Percentiles rank a stretch among this genome's conserved stretches.
Conservation (phyloP, 1,140 invertebrate genomes). For the Laodelphax striatellus region DNA sequence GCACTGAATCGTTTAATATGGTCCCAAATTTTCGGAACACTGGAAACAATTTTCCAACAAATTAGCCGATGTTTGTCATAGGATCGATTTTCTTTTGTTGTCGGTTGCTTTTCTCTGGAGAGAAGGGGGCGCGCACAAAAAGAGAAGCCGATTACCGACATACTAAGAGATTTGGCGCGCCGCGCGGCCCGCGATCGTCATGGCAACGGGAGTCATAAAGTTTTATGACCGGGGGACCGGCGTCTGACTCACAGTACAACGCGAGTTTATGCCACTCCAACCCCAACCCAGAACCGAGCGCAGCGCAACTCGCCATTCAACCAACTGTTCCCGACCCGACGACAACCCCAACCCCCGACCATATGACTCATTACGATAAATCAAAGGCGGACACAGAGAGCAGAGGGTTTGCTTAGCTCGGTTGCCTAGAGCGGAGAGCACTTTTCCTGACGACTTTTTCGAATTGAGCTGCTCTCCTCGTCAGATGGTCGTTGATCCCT, state of each 20-base stretch:
- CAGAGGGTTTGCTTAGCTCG: no score
- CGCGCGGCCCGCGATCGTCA: not conserved
- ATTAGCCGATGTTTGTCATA: no score
- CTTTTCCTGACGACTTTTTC: no score
- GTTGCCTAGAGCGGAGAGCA: no score
- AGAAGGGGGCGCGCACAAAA: no score
- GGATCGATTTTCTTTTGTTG: no score
- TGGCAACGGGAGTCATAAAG: not conserved
- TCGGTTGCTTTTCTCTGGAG: no score
- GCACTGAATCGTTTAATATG: no score
- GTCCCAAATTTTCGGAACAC: no score
- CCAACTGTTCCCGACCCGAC: not conserved
- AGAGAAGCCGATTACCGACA: not conserved
- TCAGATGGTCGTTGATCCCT: no score
- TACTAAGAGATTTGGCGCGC: not conserved
- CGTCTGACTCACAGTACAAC: not conserved
- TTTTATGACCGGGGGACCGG: not conserved
- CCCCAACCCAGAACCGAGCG: not conserved
- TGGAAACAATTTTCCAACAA: no score
- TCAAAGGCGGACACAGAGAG: not conserved
- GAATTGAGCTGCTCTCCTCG: no score
- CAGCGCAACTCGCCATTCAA: not conserved
- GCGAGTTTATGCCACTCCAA: not conserved
- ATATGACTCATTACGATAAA: constrained; percentile 3
- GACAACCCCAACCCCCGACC: not conserved